A percentile compares a stretch with the other conserved stretches of the same genome.
phyloP scores from a whole-genome alignment of 2,888 invertebrate genomes.

The Acholoe squamosa region DNA sequence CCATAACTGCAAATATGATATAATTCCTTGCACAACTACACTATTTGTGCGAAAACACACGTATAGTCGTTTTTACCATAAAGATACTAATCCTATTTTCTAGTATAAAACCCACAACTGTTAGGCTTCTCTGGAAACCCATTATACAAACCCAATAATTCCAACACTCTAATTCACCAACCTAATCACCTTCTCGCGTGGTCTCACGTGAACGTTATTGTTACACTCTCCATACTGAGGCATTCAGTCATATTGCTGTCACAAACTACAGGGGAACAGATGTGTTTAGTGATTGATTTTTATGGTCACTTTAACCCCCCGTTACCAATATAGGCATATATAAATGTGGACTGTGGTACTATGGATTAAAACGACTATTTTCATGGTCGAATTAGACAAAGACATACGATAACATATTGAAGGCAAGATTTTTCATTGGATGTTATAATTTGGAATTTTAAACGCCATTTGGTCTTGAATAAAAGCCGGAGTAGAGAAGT shows the following conservation, averaged over 20 bases:
- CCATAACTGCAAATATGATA: too few species aligned
- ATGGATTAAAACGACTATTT: too few species aligned
- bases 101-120: background rate
- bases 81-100: background rate
- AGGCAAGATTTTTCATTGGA: too few species aligned
- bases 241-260: background rate
- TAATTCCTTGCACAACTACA: too few species aligned
- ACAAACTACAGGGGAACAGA: background rate
- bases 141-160: slow-evolving; percentile 11
- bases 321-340: too few species aligned
- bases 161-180: background rate
- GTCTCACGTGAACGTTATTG: background rate
- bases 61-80: background rate
- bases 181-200: background rate
- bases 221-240: slow-evolving; percentile 5
- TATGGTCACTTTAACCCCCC: too few species aligned
- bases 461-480: too few species aligned
- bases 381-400: too few species aligned
- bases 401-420: too few species aligned
- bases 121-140: background rate
- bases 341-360: too few species aligned
- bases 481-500: too few species aligned
- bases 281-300: background rate
- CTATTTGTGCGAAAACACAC: background rate
- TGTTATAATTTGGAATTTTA: too few species aligned